Conservation (phyloP, 2,888 invertebrate species). For the Conus canariensis region DNA sequence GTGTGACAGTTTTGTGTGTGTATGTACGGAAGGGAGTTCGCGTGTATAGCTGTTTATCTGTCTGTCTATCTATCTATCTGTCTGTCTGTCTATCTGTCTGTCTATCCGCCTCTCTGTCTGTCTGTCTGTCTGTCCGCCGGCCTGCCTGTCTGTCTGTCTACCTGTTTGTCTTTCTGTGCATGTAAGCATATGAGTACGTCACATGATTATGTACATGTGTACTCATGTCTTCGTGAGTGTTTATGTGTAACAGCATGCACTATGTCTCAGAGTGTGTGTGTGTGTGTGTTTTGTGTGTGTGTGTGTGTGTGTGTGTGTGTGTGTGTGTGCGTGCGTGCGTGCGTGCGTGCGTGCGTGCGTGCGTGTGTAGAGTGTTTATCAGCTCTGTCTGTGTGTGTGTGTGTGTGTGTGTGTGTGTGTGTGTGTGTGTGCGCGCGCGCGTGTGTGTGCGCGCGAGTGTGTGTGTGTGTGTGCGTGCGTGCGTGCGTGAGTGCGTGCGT, state of each 20-base stretch:
- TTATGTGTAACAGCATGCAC: background rate
- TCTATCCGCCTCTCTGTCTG: no score
- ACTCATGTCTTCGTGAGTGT: no score
- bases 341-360: background rate
- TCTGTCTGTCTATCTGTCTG: no score
- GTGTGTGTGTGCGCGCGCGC: background rate
- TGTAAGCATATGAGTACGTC: no score
- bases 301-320: constrained; percentile 21
- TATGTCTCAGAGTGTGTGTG: background rate
- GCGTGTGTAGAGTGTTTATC: background rate
- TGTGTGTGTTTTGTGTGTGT: constrained; percentile 4
- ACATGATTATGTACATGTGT: no score
- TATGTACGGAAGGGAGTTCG: background rate
- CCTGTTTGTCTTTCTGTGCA: no score
- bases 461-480: background rate
- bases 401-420: background rate
- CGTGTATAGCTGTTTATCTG: no score
- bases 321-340: background rate
- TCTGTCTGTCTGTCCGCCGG: no score
- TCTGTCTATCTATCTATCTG: no score
- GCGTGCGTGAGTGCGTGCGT: background rate
- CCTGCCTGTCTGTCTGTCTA: no score
- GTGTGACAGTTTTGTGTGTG: background rate
- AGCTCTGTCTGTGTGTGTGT: background rate
- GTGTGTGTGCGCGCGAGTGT: constrained; percentile 14